Evolutionary conservation across 2,113 vertebrate species (phyloP).

Genomic region (Alexandromys fortis): DNA sequence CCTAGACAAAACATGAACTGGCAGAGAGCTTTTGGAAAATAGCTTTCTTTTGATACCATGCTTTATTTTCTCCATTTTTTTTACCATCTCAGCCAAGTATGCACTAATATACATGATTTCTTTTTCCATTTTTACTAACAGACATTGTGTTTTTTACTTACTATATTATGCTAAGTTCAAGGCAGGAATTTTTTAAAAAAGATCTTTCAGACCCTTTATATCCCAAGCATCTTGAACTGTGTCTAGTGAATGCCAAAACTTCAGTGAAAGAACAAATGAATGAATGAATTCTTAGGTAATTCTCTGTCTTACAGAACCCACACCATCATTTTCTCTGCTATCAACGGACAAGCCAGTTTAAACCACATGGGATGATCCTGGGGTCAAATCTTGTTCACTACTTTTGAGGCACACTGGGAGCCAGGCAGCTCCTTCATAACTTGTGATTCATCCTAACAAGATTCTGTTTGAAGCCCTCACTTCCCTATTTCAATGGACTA

Average conservation of each 20-base stretch:
- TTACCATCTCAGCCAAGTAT: neutral
- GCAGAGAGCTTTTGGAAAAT: neutral
- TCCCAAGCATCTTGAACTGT: neutral
- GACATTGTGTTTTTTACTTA: too few relatives aligned
- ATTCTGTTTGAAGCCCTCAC: neutral
- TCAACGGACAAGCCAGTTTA: neutral
- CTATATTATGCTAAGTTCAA: neutral
- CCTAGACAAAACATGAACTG: neutral
- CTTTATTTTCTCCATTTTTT: neutral
- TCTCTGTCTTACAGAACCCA: neutral
- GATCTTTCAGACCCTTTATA: neutral
- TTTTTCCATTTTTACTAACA: neutral
- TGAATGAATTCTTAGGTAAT: neutral
- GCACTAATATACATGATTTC: neutral
- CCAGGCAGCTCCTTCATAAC: neutral
- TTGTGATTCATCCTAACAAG: neutral
- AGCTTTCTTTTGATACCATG: neutral
- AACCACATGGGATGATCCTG: too few relatives aligned
- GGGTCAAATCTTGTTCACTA: neutral
- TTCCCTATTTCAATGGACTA: constrained; percentile 24
- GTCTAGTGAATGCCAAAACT: neutral
- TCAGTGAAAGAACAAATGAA: neutral
- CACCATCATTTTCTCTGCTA: neutral
- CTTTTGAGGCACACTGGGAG: neutral
- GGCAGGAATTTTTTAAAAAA: neutral